phyloP scores from a whole-genome alignment of 2,888 invertebrate species.

The Tipula confusa region DNA sequence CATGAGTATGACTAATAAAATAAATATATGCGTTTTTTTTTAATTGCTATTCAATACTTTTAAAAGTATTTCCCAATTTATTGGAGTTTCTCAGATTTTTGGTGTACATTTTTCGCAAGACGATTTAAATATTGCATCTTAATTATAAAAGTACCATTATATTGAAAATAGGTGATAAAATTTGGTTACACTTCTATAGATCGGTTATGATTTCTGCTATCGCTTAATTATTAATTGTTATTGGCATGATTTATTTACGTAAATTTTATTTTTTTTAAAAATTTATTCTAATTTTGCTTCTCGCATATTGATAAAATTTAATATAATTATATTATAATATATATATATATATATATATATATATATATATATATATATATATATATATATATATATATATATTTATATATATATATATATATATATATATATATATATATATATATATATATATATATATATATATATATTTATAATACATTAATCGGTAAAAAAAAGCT shows the following conservation, averaged over 20 bases:
- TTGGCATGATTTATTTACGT: background rate
- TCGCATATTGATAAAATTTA: conserved; percentile 9
- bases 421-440: background rate
- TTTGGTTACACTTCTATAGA: too few species aligned
- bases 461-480: background rate
- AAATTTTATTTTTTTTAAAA: background rate
- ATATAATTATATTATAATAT: background rate
- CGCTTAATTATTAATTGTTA: too few species aligned
- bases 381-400: background rate
- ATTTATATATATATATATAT: background rate
- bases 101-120: too few species aligned
- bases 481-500: background rate
- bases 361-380: background rate
- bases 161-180: too few species aligned
- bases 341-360: background rate
- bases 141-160: too few species aligned
- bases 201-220: too few species aligned
- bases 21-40: too few species aligned
- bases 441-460: background rate
- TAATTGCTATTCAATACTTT: too few species aligned
- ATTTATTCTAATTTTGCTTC: background rate
- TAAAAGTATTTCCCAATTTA: too few species aligned
- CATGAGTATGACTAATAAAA: too few species aligned
- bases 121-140: too few species aligned
- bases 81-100: too few species aligned